Base-by-base conservation (phyloP, 2,888 invertebrate genomes). In the Amphipyra berbera region DNA sequence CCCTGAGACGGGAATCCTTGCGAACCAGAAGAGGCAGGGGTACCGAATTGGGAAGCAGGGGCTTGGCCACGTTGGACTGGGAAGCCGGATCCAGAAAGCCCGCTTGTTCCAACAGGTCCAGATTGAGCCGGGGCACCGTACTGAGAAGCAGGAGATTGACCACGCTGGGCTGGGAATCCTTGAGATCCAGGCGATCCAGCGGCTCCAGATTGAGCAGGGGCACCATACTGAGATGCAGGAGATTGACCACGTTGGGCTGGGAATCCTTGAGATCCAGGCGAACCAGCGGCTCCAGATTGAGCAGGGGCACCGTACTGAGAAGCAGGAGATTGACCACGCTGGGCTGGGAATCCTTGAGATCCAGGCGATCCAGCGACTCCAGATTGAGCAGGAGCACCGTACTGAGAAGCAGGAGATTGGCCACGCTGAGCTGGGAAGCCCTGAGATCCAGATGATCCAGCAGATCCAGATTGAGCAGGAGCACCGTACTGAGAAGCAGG, bases 231-330 rank as follows among this genome's bases (percentile, higher is more conserved):
- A 47, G 76, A 14, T 13, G 60, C 33, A 30, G 40, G 47, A n/a
- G 42, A 21, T 42, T 65, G 61, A 35, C 55, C 59, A 46, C 47
- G 50, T 13, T 47, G 42, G 0, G 41, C 10, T 1, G 66, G 37
- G 30, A 45, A 61, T 27, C 50, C 62, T 54, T 64, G 63, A 42
- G 67, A 52, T 33, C 60, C 59, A 38, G 70, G 54, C 48, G 61
- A 49, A 8, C 53, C 54, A 14, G 30, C 49, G 15, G 72, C 1
- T 12, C 61, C 61, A 42, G 45, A 10, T 33, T 41, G 59, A 44
- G 73, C 63, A 14, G 78, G 68, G 8, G 66, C 65, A 0, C 54
- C 47, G 1, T 44, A 66, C n/a, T 67, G 68, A 15, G 68, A 54
- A 12, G 56, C 8, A 15, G 62, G 13, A 7, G n/a, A n/a, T 8